phyloP scores from a whole-genome alignment of 2,113 vertebrate species.

The Cathartes aura region DNA sequence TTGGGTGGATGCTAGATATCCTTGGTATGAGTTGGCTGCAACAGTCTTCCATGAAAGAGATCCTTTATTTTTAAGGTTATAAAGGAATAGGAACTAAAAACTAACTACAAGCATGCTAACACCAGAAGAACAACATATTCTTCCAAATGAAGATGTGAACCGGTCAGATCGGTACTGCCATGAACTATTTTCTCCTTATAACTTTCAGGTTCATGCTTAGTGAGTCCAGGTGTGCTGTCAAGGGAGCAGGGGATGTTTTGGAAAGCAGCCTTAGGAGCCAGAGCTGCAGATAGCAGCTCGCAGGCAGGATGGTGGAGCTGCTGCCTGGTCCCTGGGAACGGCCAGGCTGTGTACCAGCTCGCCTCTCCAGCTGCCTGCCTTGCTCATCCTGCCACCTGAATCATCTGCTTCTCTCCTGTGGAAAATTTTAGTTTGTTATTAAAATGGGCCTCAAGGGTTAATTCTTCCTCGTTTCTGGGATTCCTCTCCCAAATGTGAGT shows the following conservation, averaged over 20 bases:
- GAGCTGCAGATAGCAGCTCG: neutral
- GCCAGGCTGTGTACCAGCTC: neutral
- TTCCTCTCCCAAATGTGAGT: neutral
- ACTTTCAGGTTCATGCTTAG: neutral
- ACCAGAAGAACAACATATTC: neutral
- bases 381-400: neutral
- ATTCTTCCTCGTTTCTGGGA: neutral
- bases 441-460: neutral
- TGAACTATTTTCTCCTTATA: neutral
- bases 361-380: neutral
- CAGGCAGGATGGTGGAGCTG: neutral
- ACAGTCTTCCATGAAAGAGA: neutral
- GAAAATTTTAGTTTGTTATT: neutral
- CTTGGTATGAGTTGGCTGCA: constrained; percentile 17
- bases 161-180: neutral
- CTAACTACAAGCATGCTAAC: rapidly evolving
- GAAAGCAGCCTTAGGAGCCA: neutral
- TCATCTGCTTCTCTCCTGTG: neutral
- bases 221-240: neutral
- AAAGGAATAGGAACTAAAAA: constrained; percentile 2
- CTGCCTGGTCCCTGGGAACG: neutral
- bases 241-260: neutral
- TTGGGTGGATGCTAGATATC: neutral
- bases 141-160: neutral
- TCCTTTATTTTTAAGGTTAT: constrained; percentile 34